phyloP scores from a whole-genome alignment of 2,888 invertebrate genomes.

The Ophion obscuratus region DNA sequence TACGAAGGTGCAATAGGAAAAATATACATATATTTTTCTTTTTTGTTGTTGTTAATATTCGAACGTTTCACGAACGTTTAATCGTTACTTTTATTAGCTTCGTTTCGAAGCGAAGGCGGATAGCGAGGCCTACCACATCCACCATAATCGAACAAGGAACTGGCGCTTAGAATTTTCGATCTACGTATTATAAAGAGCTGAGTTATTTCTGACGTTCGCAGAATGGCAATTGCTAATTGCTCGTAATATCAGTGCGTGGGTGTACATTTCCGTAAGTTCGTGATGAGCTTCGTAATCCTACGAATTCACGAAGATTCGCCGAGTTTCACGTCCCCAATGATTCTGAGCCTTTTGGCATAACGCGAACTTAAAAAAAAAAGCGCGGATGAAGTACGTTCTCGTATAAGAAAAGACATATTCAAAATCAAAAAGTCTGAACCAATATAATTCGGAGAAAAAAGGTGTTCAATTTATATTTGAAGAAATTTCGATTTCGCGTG shows the following conservation, averaged over 20 bases:
- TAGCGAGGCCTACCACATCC: neutral
- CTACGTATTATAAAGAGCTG: constrained; percentile 22
- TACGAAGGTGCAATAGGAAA: too few relatives aligned
- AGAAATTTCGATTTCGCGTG: neutral
- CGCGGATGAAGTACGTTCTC: neutral
- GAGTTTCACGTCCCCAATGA: constrained; percentile 2
- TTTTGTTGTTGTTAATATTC: neutral
- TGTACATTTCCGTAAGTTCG: constrained; percentile 30
- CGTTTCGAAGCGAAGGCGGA: neutral
- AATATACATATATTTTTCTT: too few relatives aligned
- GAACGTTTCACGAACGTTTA: neutral
- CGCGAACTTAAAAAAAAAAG: neutral
- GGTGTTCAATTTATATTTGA: neutral
- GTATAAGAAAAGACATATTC: too few relatives aligned
- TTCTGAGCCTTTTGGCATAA: neutral
- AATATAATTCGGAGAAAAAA: neutral
- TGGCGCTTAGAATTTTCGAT: neutral
- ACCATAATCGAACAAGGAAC: neutral
- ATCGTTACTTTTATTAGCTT: neutral
- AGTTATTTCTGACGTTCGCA: constrained; percentile 41
- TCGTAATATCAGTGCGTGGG: constrained; percentile 41
- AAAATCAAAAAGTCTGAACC: too few relatives aligned
- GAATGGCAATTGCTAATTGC: constrained; percentile 56
- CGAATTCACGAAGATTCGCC: constrained; percentile 45
- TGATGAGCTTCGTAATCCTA: constrained; percentile 36